Evolutionary conservation across 1,140 invertebrate species (phyloP), one percentile per base, ranked within the genome.

Genomic region (Platorchestia sp.): DNA sequence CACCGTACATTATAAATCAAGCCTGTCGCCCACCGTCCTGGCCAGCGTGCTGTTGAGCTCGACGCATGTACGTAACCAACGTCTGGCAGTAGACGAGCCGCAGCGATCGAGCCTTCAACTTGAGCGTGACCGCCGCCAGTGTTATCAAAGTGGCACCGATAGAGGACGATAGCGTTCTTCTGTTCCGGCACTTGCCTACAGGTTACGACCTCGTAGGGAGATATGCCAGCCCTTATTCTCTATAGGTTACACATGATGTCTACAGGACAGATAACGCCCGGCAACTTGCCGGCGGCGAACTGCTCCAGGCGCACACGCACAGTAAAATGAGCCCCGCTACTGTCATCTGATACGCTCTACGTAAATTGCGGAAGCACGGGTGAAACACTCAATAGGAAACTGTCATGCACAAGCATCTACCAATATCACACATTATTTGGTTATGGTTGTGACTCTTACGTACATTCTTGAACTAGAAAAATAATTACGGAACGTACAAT

Each of bases 161-260:
- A 86, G 86, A 86, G 10, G 14, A 27, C 87, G 87, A 89, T 89
- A 89, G 43, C 41, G 41, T 27, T 42, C 87, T 89, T 44, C n/a
- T 89, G 87, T 89, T 89, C 87, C n/a, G 87, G 14, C 87, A 89
- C 87, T 89, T 89, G 87, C 87, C 87, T 89, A 42, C 43, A 41
- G 10, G 87, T 89, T 89, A 89, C 42, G 43, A 44, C 87, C 87
- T 41, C 87, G 43, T 41, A 89, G 5, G n/a, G 87, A 41, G 87
- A 89, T 89, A 89, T 42, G 87, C 87, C 87, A 42, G 41, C 43
- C 87, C 87, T 89, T 36, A 75, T 75, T 75, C 27, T 75, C 59
- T 36, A 75, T 75, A 75, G 59, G 59, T 75, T 19, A 75, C 27
- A 75, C 19, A n/a, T 51, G 14, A 75, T 75, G 59, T 75, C 59